Conservation (phyloP, 2,888 invertebrate species). For the Shargacucullia verbasci region DNA sequence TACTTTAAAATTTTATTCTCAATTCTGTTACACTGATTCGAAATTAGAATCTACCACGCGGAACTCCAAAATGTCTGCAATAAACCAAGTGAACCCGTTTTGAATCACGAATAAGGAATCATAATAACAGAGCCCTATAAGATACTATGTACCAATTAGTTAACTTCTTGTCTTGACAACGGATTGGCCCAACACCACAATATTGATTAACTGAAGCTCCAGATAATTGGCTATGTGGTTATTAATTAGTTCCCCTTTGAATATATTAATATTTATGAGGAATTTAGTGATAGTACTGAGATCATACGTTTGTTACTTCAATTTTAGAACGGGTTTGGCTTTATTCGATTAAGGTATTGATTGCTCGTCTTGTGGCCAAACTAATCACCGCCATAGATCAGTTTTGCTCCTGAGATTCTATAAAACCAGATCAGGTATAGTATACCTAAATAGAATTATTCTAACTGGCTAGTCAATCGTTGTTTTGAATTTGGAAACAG, state of each 20-base stretch:
- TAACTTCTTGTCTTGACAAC: slow-evolving; percentile 72
- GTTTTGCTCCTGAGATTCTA: slow-evolving; percentile 24
- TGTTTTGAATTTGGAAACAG: no score
- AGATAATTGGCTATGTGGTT: slow-evolving; percentile 78
- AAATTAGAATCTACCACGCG: neutral
- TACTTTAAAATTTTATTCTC: no score
- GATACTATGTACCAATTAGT: slow-evolving; percentile 78
- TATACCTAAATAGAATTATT: no score
- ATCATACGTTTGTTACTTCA: slow-evolving; percentile 33
- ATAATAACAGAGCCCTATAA: slow-evolving; percentile 68
- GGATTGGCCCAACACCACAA: slow-evolving; percentile 67
- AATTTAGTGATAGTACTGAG: slow-evolving; percentile 46
- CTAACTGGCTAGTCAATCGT: no score
- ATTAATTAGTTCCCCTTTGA: slow-evolving; percentile 74
- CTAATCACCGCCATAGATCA: slow-evolving; percentile 8
- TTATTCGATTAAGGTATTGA: slow-evolving; percentile 43
- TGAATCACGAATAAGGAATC: slow-evolving; percentile 58
- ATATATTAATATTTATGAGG: slow-evolving; percentile 64
- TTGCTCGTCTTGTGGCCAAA: slow-evolving; percentile 32
- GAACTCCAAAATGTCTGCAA: slow-evolving; percentile 40
- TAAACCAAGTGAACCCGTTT: slow-evolving; percentile 51
- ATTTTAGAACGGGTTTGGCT: slow-evolving; percentile 42
- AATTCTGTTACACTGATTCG: no score
- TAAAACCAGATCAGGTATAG: neutral
- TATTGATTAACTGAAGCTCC: slow-evolving; percentile 75